Evolutionary conservation across 2,888 invertebrate species (phyloP), one percentile per base, ranked within the genome.

Genomic region (Cotesia congregata): DNA sequence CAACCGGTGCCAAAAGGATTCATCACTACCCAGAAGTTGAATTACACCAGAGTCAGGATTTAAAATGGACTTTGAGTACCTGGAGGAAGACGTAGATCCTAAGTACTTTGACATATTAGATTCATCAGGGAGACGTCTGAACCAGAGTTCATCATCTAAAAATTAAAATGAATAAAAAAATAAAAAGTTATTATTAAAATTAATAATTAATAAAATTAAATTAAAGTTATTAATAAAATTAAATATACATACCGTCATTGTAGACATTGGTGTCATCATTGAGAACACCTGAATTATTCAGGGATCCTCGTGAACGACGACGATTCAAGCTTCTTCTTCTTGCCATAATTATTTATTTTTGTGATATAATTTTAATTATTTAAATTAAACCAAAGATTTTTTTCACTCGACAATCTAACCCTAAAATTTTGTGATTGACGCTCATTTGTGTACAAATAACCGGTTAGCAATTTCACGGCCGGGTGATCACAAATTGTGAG

Each of bases 251-350:
- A 80, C 80, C 50, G 9, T 41, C 39, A 7, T 80, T 73, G 6
- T 74, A 7, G 6, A 73, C 61, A 20, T 80, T 78, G 0, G 80
- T 77, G 68, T 80, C 68, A 6, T 76, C 61, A 75, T 78, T 62
- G 6, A 80, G 76, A 30, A 72, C 41, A 30, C 65, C 72, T n/a
- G 75, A 74, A n/a, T 12, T 12, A 60, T 79, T 78, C 7, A 74
- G 6, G 3, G 80, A 78, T 75, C 12, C 76, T 39, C 78, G 71
- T 0, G 77, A 79, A 30, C 62, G 20, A 7, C 80, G 78, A 67
- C 80, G 79, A 77, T 80, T 79, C 4, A 65, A 1, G 20, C 79
- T 80, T 17, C 77, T 75, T 77, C 80, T 72, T 20, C 78, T 75
- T 60, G 80, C 80, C 80, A 80, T 80, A 71, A 9, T 77, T 59